Evolutionary conservation across 2,113 vertebrate species (phyloP).

Genomic region (crab-eating macaque (Macaca fascicularis)): DNA sequence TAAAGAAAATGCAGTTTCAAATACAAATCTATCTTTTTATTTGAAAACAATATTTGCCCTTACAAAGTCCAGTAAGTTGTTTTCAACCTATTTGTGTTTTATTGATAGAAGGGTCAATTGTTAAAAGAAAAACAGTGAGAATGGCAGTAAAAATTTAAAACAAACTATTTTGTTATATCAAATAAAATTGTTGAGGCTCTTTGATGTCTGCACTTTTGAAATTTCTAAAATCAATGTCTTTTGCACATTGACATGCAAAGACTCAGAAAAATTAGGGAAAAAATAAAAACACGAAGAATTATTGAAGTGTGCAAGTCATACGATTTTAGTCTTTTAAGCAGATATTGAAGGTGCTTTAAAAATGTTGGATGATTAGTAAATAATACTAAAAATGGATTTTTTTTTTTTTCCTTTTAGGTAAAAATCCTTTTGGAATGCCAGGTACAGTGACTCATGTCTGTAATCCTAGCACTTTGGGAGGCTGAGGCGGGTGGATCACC

Average conservation of each 20-base stretch:
- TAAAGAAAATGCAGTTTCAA: not conserved
- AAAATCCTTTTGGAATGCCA: too few relatives aligned
- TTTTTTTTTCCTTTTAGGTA: too few relatives aligned
- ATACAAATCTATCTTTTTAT: not conserved
- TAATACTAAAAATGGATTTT: too few relatives aligned
- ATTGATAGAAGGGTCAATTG: not conserved
- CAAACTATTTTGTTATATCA: not conserved
- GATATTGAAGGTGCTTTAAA: not conserved
- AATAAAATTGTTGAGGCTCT: conserved; percentile 22
- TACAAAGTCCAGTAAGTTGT: not conserved
- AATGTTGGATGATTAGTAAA: too few relatives aligned
- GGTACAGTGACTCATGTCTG: too few relatives aligned
- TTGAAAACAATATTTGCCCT: conserved; percentile 35
- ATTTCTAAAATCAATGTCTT: conserved; percentile 42
- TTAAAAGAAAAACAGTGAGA: not conserved
- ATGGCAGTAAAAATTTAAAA: conserved; percentile 20
- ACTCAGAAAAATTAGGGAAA: not conserved
- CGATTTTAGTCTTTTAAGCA: not conserved
- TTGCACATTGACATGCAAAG: not conserved
- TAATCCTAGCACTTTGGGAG: too few relatives aligned
- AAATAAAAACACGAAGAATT: not conserved
- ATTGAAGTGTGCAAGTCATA: not conserved
- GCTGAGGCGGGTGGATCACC: too few relatives aligned
- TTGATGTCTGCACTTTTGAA: conserved; percentile 12
- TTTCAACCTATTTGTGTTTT: not conserved